Evolutionary conservation across 2,888 invertebrate genomes (phyloP), one percentile per base, ranked within the genome.

Genomic region (Tenthredo livida): DNA sequence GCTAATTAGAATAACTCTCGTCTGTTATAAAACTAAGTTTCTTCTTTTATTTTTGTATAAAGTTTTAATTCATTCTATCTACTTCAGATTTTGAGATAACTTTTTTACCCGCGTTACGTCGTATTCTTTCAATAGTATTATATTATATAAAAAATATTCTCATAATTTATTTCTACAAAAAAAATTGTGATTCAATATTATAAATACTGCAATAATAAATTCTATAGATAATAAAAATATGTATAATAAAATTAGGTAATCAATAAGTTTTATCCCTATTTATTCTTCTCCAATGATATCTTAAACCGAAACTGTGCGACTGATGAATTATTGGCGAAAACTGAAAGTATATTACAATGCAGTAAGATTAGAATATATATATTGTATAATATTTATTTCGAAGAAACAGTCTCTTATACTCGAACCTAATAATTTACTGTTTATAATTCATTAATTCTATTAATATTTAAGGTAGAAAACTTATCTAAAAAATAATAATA

Each of bases 401-500:
- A 61, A 61, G 25, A 61, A 61, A 61, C 61, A 61, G 61, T 61
- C 61, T 61, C 61, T 58, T n/a, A 12, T 61, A 61, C 61, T 61
- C 61, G 61, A 12, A 61, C 25, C 25, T 61, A 61, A 61, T 61
- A 54, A 54, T n/a, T 54, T 54, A 54, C 54, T n/a, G 54, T n/a
- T 54, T 17, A 25, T 21, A 21, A 25, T 25, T 61, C 21, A 25
- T 61, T 33, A 17, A 33, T 3, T 67, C 15, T 29, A 33, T 33
- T 67, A 17, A 67, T 33, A 25, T 67, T 12, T 33, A 67, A 25
- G 33, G 67, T 67, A 67, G 12, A 73, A 73, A 73, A 73, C 9
- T 82, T 85, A 54, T 84, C 78, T 29, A 17, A 10, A 77, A 25
- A 50, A 77, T 17, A 25, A 29, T 50, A 29, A 77, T 77, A n/a